A percentile compares a stretch with the other conserved stretches of the same genome.
Evolutionary conservation across 2,113 vertebrate genomes (phyloP).

Genomic region (Tachysurus fulvidraco): DNA sequence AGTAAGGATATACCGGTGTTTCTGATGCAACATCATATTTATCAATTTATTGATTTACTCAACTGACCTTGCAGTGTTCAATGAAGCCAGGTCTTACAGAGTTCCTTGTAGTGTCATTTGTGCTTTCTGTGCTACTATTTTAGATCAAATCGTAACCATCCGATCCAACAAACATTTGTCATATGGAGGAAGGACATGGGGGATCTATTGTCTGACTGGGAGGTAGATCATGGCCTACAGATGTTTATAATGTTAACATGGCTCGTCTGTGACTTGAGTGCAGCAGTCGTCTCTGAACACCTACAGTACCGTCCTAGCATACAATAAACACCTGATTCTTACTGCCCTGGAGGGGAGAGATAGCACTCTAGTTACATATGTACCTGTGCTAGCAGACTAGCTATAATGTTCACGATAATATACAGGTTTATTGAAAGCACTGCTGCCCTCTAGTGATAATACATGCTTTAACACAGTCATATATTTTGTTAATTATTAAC

Average conservation of each 20-base stretch:
- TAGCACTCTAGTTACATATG: neutral
- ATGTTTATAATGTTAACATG: neutral
- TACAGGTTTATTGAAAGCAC: neutral
- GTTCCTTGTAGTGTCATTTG: neutral
- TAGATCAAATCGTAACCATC: neutral
- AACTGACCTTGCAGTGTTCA: neutral
- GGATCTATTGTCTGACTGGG: neutral
- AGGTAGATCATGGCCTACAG: neutral
- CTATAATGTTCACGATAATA: neutral
- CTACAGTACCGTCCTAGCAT: neutral
- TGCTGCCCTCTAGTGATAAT: conserved; percentile 23
- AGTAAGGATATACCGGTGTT: neutral
- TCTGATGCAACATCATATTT: neutral
- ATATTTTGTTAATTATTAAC: neutral
- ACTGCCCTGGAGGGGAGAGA: neutral
- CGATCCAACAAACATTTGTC: neutral
- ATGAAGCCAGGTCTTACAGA: neutral
- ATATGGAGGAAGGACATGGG: neutral
- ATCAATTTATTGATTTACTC: neutral
- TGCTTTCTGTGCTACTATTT: neutral
- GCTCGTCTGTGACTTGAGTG: neutral
- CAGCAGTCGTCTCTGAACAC: neutral
- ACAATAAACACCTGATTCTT: neutral
- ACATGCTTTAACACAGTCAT: conserved; percentile 12
- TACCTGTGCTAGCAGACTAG: neutral